Conservation (phyloP, 2,113 vertebrate genomes). For the Formicarius rufipectus region DNA sequence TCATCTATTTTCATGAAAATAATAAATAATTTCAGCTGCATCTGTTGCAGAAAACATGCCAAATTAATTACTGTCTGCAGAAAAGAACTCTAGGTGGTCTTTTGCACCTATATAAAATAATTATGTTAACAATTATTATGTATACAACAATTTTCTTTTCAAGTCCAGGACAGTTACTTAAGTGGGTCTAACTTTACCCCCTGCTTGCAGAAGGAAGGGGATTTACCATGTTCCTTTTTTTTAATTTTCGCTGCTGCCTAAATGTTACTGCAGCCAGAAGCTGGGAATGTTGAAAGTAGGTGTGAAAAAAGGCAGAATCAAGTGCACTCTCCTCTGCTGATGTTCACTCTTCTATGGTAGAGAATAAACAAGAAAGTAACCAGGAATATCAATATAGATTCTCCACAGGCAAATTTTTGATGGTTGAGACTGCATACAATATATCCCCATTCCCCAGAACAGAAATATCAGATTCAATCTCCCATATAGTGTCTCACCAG, state of each 20-base stretch:
- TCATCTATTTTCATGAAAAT: not conserved
- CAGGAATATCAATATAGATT: not conserved
- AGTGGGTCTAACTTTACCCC: not conserved
- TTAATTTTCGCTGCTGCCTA: not conserved
- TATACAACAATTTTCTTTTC: not conserved
- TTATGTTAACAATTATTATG: not conserved
- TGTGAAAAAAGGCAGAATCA: not conserved
- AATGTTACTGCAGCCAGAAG: not conserved
- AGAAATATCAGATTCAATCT: not conserved
- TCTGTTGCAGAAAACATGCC: not conserved
- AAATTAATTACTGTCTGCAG: not conserved
- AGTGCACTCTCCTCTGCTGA: not conserved
- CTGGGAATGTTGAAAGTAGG: not conserved
- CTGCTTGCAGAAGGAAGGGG: not conserved
- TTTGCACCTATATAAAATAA: not conserved
- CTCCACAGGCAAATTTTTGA: not conserved
- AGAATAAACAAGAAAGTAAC: not conserved
- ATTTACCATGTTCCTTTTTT: not conserved
- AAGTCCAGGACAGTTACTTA: not conserved
- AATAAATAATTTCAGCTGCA: not conserved
- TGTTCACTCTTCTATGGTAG: not conserved
- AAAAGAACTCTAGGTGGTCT: not conserved
- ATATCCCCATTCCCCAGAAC: not conserved
- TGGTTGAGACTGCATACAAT: not conserved
- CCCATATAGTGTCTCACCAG: not conserved